A percentile compares a stretch with the other conserved stretches of the same genome.
Evolutionary conservation across 1,140 invertebrate genomes (phyloP).

Genomic region (Drosophila yakuba): DNA sequence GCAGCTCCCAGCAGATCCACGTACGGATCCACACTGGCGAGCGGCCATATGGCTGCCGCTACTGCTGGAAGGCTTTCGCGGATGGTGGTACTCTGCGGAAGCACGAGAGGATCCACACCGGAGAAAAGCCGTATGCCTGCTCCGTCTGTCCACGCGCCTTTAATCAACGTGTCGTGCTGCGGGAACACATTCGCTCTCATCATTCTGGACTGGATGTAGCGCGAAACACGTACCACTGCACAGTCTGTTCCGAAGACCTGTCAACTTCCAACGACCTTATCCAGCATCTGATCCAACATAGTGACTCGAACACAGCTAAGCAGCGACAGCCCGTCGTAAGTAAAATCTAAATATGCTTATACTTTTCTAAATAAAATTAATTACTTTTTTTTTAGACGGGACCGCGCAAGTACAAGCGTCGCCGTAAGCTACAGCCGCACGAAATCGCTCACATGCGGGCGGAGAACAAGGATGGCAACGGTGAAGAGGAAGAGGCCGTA

Average conservation of each 20-base stretch:
- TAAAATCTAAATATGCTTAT: background rate
- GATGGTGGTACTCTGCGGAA: slow-evolving; percentile 98
- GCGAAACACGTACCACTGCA: slow-evolving; percentile 88
- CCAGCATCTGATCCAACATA: slow-evolving; percentile 92
- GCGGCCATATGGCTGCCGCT: slow-evolving; percentile 95
- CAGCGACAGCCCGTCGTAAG: slow-evolving; percentile 89
- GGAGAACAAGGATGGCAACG: slow-evolving; percentile 52
- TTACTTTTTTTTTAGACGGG: slow-evolving; percentile 85
- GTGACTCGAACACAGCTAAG: slow-evolving; percentile 92
- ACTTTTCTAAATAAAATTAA: background rate
- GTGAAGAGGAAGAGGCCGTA: slow-evolving; percentile 44
- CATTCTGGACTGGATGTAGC: slow-evolving; percentile 91
- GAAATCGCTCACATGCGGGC: slow-evolving; percentile 85
- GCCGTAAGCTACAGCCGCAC: slow-evolving; percentile 89
- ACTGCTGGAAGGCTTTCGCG: slow-evolving; percentile 99
- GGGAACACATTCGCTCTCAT: slow-evolving; percentile 93
- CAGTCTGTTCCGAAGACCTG: slow-evolving; percentile 90
- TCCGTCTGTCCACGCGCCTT: slow-evolving; percentile 95
- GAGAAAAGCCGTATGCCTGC: slow-evolving; percentile 98
- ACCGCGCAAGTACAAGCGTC: slow-evolving; percentile 91
- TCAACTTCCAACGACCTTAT: slow-evolving; percentile 90
- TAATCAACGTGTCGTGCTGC: slow-evolving; percentile 92
- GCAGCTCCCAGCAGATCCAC: slow-evolving; percentile 97
- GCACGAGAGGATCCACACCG: slow-evolving; percentile 98
- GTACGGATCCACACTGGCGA: slow-evolving; percentile 92